A percentile compares a stretch with the other conserved stretches of the same genome.
phyloP scores from a whole-genome alignment of 1,140 invertebrate genomes.

The Saccostrea cuccullata region DNA sequence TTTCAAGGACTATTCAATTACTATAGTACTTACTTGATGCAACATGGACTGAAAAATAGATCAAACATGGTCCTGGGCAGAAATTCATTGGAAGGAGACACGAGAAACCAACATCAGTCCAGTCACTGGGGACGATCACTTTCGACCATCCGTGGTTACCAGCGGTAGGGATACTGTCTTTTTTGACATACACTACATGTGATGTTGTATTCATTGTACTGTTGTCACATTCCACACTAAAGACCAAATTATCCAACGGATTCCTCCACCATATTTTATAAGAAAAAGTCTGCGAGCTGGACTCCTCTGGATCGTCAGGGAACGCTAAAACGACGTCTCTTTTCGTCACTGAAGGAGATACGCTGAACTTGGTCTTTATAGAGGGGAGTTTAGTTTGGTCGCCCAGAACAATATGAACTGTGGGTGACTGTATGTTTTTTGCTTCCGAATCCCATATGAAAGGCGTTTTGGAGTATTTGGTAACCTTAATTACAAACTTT shows the following conservation, averaged over 20 bases:
- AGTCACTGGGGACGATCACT: not conserved
- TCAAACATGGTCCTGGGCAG: not conserved
- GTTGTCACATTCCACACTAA: constrained; percentile 17
- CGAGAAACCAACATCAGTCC: not conserved
- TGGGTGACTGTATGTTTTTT: constrained; percentile 32
- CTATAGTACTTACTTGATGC: constrained; percentile 26
- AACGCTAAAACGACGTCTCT: constrained; percentile 37
- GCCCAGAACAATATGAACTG: constrained; percentile 19
- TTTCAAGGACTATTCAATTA: not conserved
- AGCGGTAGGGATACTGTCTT: constrained; percentile 1
- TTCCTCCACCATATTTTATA: constrained; percentile 51
- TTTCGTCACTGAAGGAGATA: not conserved
- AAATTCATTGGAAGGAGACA: constrained; percentile 16
- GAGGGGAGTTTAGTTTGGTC: not conserved
- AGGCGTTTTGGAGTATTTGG: not conserved
- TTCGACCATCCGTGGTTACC: constrained; percentile 37
- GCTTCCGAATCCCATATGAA: constrained; percentile 44
- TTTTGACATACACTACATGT: constrained; percentile 37
- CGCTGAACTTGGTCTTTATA: constrained; percentile 32
- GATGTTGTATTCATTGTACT: not conserved
- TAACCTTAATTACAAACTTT: not conserved
- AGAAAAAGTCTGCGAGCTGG: not conserved
- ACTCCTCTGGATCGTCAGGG: constrained; percentile 25
- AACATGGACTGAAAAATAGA: constrained; percentile 41
- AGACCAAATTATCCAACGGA: constrained; percentile 38